Conservation (phyloP, 1,140 invertebrate species). For the Lepidurus packardi region DNA sequence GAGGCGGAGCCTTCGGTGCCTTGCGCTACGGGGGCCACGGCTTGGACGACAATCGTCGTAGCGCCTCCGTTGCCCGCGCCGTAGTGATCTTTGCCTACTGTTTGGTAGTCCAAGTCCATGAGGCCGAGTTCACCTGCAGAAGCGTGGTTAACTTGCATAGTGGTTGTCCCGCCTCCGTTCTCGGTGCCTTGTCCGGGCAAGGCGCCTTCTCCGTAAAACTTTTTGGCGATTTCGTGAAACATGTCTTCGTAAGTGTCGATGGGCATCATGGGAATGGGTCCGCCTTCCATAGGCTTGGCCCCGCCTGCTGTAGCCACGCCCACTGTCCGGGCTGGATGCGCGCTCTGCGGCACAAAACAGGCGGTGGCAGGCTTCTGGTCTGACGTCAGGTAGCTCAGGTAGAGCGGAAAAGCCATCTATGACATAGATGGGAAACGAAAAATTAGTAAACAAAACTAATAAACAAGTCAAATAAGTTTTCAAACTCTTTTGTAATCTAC, state of each 20-base stretch:
- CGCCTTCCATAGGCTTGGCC: slow-evolving; percentile 33
- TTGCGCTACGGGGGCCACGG: neutral
- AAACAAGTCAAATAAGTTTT: neutral
- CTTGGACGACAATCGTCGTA: slow-evolving; percentile 37
- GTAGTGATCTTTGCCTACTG: slow-evolving; percentile 28
- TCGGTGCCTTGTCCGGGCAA: slow-evolving; percentile 30
- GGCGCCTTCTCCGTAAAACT: slow-evolving; percentile 78
- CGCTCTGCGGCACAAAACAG: slow-evolving; percentile 31
- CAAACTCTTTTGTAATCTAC: no score
- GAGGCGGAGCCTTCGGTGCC: slow-evolving; percentile 34
- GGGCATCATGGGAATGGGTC: slow-evolving; percentile 35
- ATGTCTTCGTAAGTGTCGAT: slow-evolving; percentile 62
- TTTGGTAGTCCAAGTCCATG: slow-evolving; percentile 34
- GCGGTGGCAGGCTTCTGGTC: slow-evolving; percentile 33
- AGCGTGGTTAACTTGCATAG: slow-evolving; percentile 34
- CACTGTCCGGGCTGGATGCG: slow-evolving; percentile 12
- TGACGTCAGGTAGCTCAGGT: slow-evolving; percentile 34
- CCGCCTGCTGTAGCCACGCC: slow-evolving; percentile 24
- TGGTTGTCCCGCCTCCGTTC: slow-evolving; percentile 27
- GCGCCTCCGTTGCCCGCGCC: slow-evolving; percentile 25
- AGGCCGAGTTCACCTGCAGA: slow-evolving; percentile 38
- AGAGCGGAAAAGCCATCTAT: slow-evolving; percentile 34
- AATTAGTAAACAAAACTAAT: neutral
- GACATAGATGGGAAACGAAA: neutral
- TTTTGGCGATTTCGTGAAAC: slow-evolving; percentile 83